Percentiles rank a stretch among this genome's conserved stretches.
Evolutionary conservation across 2,888 invertebrate species (phyloP).

Genomic region (Papilio gigon): DNA sequence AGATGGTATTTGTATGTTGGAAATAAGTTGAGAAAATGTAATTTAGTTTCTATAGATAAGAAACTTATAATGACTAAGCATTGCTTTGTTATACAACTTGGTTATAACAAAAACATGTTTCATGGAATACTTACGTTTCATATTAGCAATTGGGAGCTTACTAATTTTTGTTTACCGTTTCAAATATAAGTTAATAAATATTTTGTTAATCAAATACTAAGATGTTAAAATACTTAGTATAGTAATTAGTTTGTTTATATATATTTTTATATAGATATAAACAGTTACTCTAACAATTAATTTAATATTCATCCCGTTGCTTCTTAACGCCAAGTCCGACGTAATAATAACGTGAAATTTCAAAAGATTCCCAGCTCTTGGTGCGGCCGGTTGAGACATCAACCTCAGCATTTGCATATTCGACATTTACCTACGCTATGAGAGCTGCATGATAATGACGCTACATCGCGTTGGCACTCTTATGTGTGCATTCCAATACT

Average conservation of each 20-base stretch:
- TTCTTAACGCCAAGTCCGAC: slow-evolving; percentile 14
- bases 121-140: too few species aligned
- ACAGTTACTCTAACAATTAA: slow-evolving; percentile 9
- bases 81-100: too few species aligned
- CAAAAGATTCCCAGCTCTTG: slow-evolving; percentile 32
- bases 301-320: slow-evolving; percentile 4
- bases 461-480: slow-evolving; percentile 36
- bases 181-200: too few species aligned
- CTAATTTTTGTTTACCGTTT: too few species aligned
- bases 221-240: not conserved
- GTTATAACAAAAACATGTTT: too few species aligned
- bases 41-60: slow-evolving; percentile 15
- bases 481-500: slow-evolving; percentile 20
- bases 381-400: slow-evolving; percentile 40
- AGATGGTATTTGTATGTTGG: slow-evolving; percentile 11
- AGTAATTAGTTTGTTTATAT: not conserved
- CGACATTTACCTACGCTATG: slow-evolving; percentile 40
- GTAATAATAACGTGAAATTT: slow-evolving; percentile 30
- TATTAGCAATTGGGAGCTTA: too few species aligned
- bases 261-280: not conserved
- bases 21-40: slow-evolving; percentile 6
- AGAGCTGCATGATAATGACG: slow-evolving; percentile 40
- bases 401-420: slow-evolving; percentile 42
- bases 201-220: too few species aligned
- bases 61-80: not conserved